A percentile compares a stretch with the other conserved stretches of the same genome.
phyloP scores from a whole-genome alignment of 1,140 invertebrate genomes.

The Zaprionus tsacasi region DNA sequence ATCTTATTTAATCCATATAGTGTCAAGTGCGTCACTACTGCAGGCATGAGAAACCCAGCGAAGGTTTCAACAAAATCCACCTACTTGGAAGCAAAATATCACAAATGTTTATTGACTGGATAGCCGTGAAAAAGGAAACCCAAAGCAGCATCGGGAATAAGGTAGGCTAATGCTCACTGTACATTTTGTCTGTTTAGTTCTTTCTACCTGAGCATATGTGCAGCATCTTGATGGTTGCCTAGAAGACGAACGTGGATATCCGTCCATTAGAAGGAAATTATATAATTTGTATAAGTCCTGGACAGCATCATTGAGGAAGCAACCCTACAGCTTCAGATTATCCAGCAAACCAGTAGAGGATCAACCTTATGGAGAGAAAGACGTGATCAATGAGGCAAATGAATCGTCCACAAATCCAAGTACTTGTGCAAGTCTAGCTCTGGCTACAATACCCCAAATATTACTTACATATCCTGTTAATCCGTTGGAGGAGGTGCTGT shows the following conservation, averaged over 20 bases:
- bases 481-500: slow-evolving; percentile 40
- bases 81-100: not conserved
- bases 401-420: not conserved
- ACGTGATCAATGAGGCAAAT: not conserved
- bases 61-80: not conserved
- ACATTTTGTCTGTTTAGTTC: not conserved
- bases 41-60: not conserved
- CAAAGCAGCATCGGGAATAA: not conserved
- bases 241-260: not conserved
- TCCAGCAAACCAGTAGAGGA: not conserved
- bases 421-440: not conserved
- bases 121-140: too few relatives aligned
- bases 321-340: not conserved
- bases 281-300: not conserved
- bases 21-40: not conserved
- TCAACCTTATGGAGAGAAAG: not conserved
- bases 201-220: not conserved
- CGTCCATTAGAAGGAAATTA: not conserved
- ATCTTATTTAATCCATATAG: not conserved
- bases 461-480: slow-evolving; percentile 44
- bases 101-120: not conserved
- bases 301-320: too few relatives aligned
- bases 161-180: not conserved
- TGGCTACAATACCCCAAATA: not conserved
- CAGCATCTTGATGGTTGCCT: not conserved